Base-by-base conservation (phyloP, 2,113 vertebrate genomes). In the Microcebus ravelobensis region DNA sequence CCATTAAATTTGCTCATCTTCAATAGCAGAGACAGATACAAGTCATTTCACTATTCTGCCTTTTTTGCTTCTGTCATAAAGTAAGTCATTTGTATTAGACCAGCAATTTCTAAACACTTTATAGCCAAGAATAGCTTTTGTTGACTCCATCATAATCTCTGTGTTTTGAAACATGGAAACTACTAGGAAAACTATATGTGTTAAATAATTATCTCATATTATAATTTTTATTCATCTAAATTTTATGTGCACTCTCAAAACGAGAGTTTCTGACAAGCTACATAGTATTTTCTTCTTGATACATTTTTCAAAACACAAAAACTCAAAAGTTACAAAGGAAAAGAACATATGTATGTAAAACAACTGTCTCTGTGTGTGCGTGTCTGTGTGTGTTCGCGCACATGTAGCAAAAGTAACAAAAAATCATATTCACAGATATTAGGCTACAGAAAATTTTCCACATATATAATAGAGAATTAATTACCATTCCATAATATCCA, bases 191-290 rank as follows among this genome's bases (percentile, higher is more conserved):
- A 86, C 2, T 42, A 7, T 27, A 76, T 36, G 85, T 88, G 76
- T 48, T 71, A 76, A 70, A 42, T 27, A 65, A 42, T 50, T 63
- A 81, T 63, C 23, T 92, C n/a, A 83, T 71, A 59, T 83, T 31
- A n/a, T 50, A 93, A 70, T 48, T 68, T 76, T 83, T 73, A 59
- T 45, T 65, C 45, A 82, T 86, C 59, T 86, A 95, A 88, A 55
- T 94, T 29, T 2, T 45, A 68, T 93, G 17, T 59, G 2, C 21
- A 20, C 13, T 88, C 31, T 96, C 3, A 59, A 70, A 96, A 52
- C 67, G 13, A 95, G 13, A 48, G 65, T 7, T 74, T 87, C 68
- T 80, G 31, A 39, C 81, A 70, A 81, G 59, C 15, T 70, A 48
- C 2, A 4, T 45, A 48, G 48, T 9, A 8, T 76, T 8, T n/a